Evolutionary conservation across 2,888 invertebrate species (phyloP).

Genomic region (Congeria kusceri): DNA sequence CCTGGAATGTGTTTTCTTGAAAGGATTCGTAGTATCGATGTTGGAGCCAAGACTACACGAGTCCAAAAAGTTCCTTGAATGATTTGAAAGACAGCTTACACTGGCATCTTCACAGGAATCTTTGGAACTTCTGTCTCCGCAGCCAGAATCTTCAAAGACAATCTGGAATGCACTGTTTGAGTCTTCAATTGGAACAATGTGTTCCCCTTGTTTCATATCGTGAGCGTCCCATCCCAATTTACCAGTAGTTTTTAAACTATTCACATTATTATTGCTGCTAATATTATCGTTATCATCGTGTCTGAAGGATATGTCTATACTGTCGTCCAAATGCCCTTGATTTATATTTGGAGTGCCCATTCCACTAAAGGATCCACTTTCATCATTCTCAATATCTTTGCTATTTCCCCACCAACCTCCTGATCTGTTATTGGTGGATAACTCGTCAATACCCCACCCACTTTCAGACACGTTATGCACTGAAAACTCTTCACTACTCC

Average conservation of each 20-base stretch:
- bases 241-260: conserved; percentile 13
- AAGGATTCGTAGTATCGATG: neutral
- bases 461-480: conserved; percentile 50
- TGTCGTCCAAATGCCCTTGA: conserved; percentile 45
- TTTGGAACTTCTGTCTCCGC: conserved; percentile 72
- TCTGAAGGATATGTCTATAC: conserved; percentile 66
- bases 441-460: conserved; percentile 51
- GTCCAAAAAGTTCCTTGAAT: conserved; percentile 12
- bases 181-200: conserved; percentile 26
- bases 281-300: conserved; percentile 41
- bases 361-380: conserved; percentile 67
- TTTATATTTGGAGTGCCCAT: conserved; percentile 50
- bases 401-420: too few relatives aligned
- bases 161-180: conserved; percentile 86
- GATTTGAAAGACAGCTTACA: conserved; percentile 32
- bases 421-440: conserved; percentile 45
- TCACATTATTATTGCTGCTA: conserved; percentile 39
- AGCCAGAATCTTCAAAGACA: conserved; percentile 86
- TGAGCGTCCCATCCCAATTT: neutral
- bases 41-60: conserved; percentile 4
- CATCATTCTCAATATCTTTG: conserved; percentile 47
- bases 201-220: conserved; percentile 1
- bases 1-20: conserved; percentile 3
- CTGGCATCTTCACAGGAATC: conserved; percentile 59
- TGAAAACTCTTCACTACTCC: conserved; percentile 75